Conservation (phyloP, 2,797 vertebrate genomes). For the Acipenser oxyrinchus region DNA sequence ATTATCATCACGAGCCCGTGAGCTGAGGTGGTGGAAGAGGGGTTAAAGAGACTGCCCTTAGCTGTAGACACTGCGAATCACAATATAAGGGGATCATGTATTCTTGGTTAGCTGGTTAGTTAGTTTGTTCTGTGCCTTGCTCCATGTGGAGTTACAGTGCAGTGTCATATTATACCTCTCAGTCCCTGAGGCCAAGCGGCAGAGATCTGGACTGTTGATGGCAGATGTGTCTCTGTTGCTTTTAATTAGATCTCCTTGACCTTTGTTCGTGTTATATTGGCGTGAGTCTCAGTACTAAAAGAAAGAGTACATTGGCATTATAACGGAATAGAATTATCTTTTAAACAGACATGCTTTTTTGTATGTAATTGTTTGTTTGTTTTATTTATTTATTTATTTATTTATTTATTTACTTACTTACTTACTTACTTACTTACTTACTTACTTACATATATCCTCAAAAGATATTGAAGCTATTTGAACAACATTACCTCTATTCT, state of each 20-base stretch:
- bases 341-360: slow-evolving; percentile 19
- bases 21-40: too few relatives aligned
- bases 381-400: too few relatives aligned
- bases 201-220: slow-evolving; percentile 51
- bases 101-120: slow-evolving; percentile 10
- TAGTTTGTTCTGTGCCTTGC: slow-evolving; percentile 13
- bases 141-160: slow-evolving; percentile 35
- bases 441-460: not conserved
- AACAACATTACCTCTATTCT: too few relatives aligned
- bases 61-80: not conserved
- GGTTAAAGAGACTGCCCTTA: not conserved
- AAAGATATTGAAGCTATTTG: too few relatives aligned
- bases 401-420: slow-evolving; percentile 1
- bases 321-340: not conserved
- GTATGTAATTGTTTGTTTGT: too few relatives aligned
- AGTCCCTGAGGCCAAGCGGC: slow-evolving; percentile 37
- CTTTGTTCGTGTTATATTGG: slow-evolving; percentile 63
- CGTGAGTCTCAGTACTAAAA: slow-evolving; percentile 28
- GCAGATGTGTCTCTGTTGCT: slow-evolving; percentile 71
- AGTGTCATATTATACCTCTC: slow-evolving; percentile 49
- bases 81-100: slow-evolving; percentile 15
- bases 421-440: too few relatives aligned
- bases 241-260: slow-evolving; percentile 66
- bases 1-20: too few relatives aligned
- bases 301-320: slow-evolving; percentile 5